Evolutionary conservation across 2,797 vertebrate genomes (phyloP), one percentile per base, ranked within the genome.

Genomic region (Euthynnus affinis): DNA sequence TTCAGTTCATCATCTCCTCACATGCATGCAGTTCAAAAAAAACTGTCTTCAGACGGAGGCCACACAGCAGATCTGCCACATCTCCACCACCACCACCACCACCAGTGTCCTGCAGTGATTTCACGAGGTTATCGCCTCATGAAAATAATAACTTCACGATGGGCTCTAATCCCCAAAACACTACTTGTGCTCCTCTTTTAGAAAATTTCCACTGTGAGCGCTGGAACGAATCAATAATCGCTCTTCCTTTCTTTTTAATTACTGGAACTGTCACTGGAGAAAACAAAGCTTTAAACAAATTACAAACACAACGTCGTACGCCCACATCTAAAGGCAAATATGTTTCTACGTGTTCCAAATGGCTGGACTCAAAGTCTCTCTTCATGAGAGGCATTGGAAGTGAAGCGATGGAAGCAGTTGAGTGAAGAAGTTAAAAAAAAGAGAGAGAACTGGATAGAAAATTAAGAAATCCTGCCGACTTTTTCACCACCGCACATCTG

Each of bases 1-100:
- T 27, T 63, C 15, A 15, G 64, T 72, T 74, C 62, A 46, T 81
- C 78, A 27, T 58, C 78, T 79, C 25, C 44, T 9, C 77, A 66
- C 40, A 63, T 29, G 12, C 55, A 51, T 25, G 23, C 23, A 29
- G 32, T n/a, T 51, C n/a, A n/a, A n/a, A n/a, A n/a, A 52, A 52
- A 52, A 44, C 42, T 44, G 27, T 49, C 25, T 32, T 17, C 27
- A 49, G 27, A 22, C 4, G 20, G 34, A 48, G 2, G n/a, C n/a
- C n/a, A n/a, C n/a, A n/a, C n/a, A n/a, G n/a, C n/a, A n/a, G n/a
- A n/a, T n/a, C n/a, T n/a, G n/a, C 40, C 18, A 27, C 8, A 8
- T 6, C 25, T 64, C 15, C 20, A 49, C 18, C 53, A 32, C 34
- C 62, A 34, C 18, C 25, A 49, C 18, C 53, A 32, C 34, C 62